Evolutionary conservation across 1,140 invertebrate species (phyloP), one percentile per base, ranked within the genome.

Genomic region (Augochlora pura): DNA sequence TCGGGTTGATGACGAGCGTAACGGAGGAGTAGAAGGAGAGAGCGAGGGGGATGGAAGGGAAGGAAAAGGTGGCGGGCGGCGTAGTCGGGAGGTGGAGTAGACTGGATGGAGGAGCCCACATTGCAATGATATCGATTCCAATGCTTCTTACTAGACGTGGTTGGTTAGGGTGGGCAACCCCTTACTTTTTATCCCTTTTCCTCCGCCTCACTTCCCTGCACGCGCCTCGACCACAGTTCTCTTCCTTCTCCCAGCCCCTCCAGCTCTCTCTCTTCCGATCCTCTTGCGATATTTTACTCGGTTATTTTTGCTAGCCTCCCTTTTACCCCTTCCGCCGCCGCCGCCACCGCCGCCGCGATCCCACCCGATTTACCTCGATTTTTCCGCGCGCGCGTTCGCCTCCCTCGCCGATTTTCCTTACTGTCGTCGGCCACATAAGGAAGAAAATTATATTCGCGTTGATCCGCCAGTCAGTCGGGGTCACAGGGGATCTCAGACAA

Each of bases 41-140:
- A 52, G 77, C 72, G 84, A 81, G 83, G 68, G 78, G 62, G 38
- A 23, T 27, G 67, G 62, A 32, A 16, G 64, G 69, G 77, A 81
- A 60, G 79, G 66, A 74, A 46, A 83, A 72, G 82, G 79, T 71
- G 77, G 82, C 71, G 83, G 77, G 77, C 46, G 82, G 72, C 63
- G 68, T 75, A 73, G 82, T 71, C 72, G 81, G 87, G 81, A 81
- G 81, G 79, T 82, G 83, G 89, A 90, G 85, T 84, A 86, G 86
- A 85, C 82, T 86, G 86, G 87, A 87, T 86, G 89, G 87, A 88
- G 88, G 84, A 90, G 86, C 88, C 88, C 87, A 88, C 90, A 90
- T 92, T 93, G 92, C 92, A 93, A 92, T 93, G 92, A 92, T 93
- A 93, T 93, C 90, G 92, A 93, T 93, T 93, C 88, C 91, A 91